Conservation (phyloP, 2,797 vertebrate genomes). For the Betta splendens region DNA sequence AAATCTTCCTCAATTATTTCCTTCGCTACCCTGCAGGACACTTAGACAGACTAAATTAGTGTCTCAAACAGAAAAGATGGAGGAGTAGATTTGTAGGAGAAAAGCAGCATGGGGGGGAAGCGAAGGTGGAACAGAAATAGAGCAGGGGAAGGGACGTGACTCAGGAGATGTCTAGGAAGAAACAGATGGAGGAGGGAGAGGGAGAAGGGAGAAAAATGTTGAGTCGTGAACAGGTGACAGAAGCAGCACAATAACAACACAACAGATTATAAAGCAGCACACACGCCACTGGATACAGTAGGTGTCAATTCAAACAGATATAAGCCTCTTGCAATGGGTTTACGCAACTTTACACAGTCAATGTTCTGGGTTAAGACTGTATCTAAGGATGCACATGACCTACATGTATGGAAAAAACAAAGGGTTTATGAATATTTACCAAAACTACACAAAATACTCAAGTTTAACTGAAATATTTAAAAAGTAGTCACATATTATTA, state of each 20-base stretch:
- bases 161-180: constrained; percentile 16
- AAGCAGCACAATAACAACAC: no score
- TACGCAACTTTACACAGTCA: constrained; percentile 37
- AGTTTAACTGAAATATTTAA: no score
- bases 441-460: no score
- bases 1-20: constrained; percentile 58
- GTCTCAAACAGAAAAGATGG: no score
- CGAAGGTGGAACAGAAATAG: constrained; percentile 26
- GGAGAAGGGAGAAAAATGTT: constrained; percentile 17
- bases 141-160: constrained; percentile 22
- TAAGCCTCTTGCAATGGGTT: constrained; percentile 53
- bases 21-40: constrained; percentile 51
- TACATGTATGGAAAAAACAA: no score
- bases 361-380: constrained; percentile 10
- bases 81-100: constrained; percentile 49
- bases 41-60: constrained; percentile 62
- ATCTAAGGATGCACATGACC: neutral
- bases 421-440: no score
- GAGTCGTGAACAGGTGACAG: constrained; percentile 17
- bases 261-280: constrained; percentile 50
- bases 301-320: constrained; percentile 51
- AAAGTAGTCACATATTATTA: no score
- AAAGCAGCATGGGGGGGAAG: constrained; percentile 5
- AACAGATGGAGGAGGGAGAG: constrained; percentile 7
- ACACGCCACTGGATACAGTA: constrained; percentile 56